phyloP scores from a whole-genome alignment of 2,888 invertebrate species.

The Cheilosia variabilis region DNA sequence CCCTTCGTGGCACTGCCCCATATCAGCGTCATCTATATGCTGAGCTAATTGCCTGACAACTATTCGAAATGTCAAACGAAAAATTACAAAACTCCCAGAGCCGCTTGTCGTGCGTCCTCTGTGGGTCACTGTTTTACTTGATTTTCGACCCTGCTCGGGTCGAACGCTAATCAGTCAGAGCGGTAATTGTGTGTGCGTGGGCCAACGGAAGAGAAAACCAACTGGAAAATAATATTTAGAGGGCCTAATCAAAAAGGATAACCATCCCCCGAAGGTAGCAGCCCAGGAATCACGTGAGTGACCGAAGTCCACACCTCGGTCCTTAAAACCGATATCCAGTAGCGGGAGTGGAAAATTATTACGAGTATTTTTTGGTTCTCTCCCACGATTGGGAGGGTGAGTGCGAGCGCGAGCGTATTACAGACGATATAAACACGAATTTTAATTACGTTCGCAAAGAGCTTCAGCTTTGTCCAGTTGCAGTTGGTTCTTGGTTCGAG shows the following conservation, averaged over 20 bases:
- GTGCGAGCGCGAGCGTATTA: neutral
- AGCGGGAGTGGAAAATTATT: slow-evolving; percentile 64
- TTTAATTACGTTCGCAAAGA: slow-evolving; percentile 58
- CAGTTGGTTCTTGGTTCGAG: slow-evolving; percentile 1
- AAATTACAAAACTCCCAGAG: slow-evolving; percentile 43
- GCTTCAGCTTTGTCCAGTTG: slow-evolving; percentile 3
- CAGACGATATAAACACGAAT: slow-evolving; percentile 56
- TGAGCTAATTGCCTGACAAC: slow-evolving; percentile 34
- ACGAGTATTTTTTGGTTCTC: neutral
- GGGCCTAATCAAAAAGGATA: slow-evolving; percentile 40
- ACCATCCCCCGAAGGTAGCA: neutral
- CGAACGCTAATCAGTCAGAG: slow-evolving; percentile 50
- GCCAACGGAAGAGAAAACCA: slow-evolving; percentile 21
- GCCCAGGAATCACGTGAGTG: slow-evolving; percentile 42
- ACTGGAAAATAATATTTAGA: slow-evolving; percentile 63
- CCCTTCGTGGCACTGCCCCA: neutral
- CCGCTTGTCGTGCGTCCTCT: slow-evolving; percentile 16
- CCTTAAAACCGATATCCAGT: slow-evolving; percentile 15
- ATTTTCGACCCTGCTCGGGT: slow-evolving; percentile 49
- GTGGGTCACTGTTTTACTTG: slow-evolving; percentile 47
- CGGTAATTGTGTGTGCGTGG: slow-evolving; percentile 63
- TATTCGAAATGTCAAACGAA: slow-evolving; percentile 47
- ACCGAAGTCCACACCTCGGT: slow-evolving; percentile 56
- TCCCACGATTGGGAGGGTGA: slow-evolving; percentile 2
- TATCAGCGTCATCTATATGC: neutral